A percentile compares a stretch with the other conserved stretches of the same genome.
phyloP scores from a whole-genome alignment of 2,888 invertebrate genomes.

The Chesias legatella region DNA sequence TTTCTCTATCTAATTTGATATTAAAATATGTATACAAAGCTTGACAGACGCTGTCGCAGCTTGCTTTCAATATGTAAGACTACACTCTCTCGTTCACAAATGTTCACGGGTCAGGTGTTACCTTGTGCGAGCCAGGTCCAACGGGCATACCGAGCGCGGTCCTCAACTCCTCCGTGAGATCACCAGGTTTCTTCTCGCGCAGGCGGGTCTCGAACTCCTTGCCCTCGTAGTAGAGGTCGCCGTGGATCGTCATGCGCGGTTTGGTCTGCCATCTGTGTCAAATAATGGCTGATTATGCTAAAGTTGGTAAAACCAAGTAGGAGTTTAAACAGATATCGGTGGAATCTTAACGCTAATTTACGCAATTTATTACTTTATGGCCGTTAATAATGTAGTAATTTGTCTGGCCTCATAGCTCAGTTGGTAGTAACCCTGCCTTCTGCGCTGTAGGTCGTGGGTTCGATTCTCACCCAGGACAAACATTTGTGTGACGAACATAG shows the following conservation, averaged over 20 bases:
- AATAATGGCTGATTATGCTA: background rate
- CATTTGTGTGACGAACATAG: no score
- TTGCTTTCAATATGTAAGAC: no score
- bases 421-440: no score
- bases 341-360: background rate
- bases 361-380: background rate
- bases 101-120: no score
- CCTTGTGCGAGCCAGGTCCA: conserved; percentile 94
- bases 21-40: no score
- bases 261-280: conserved; percentile 95
- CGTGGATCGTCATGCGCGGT: conserved; percentile 99
- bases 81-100: no score
- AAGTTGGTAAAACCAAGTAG: background rate
- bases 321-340: background rate
- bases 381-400: no score
- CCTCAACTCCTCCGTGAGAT: conserved; percentile 95
- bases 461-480: no score
- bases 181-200: conserved; percentile 99
- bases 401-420: no score
- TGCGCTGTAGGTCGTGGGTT: no score
- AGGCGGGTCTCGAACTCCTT: conserved; percentile 99
- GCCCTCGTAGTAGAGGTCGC: conserved; percentile 99
- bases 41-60: no score
- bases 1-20: no score
- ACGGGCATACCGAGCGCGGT: conserved; percentile 99